Conservation (phyloP, 2,797 vertebrate species). For the Lithobates pipiens region DNA sequence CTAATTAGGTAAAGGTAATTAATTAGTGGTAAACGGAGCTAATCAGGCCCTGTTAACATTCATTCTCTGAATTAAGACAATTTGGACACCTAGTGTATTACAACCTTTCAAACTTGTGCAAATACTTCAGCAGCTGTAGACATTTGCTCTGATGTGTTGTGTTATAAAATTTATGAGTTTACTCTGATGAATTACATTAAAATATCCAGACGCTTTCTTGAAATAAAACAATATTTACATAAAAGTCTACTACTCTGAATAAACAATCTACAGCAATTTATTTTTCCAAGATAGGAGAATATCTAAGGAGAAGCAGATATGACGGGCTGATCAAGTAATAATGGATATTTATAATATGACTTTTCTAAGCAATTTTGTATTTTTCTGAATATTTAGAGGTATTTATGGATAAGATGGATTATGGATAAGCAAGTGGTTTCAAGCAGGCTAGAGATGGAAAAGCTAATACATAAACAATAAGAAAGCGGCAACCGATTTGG, state of each 20-base stretch:
- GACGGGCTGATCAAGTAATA: not conserved
- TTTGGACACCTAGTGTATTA: conserved; percentile 83
- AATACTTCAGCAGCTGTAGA: conserved; percentile 29
- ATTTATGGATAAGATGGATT: not conserved
- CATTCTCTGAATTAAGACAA: conserved; percentile 94
- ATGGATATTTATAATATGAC: not conserved
- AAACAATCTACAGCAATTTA: not conserved
- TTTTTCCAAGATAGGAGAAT: not conserved
- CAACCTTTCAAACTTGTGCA: conserved; percentile 78
- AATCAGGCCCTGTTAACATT: conserved; percentile 98
- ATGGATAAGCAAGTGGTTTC: not conserved
- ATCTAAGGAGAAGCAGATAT: not conserved
- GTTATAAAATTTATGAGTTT: conserved; percentile 22
- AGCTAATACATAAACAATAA: not conserved
- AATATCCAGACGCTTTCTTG: conserved; percentile 10
- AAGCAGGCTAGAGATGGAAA: not conserved
- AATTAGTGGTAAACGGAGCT: conserved; percentile 99
- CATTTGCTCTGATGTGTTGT: conserved; percentile 35
- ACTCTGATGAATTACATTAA: conserved; percentile 38
- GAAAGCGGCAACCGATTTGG: not conserved
- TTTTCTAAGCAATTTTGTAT: not conserved
- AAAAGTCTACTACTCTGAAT: not conserved
- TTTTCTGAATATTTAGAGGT: not conserved
- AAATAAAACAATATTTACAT: conserved; percentile 23
- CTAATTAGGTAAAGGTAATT: conserved; percentile 99